Evolutionary conservation across 1,140 invertebrate genomes (phyloP), one percentile per base, ranked within the genome.

Genomic region (Megalonaias nervosa): DNA sequence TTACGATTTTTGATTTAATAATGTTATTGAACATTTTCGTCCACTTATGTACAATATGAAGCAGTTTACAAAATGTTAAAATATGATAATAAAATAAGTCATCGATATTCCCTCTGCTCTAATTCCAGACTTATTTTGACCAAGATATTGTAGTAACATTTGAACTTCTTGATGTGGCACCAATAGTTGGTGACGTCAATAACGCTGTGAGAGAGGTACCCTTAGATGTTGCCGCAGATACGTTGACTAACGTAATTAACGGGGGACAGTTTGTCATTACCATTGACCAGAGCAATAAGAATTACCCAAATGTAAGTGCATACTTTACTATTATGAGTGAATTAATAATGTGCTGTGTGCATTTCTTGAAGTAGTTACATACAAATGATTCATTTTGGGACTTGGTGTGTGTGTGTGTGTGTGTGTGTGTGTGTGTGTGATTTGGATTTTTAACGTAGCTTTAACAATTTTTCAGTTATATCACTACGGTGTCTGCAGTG

Each of bases 151-250:
- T 84, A 11, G 80, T 85, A 16, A 73, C 74, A 6, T 87, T 87
- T 74, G 81, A 82, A 64, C 57, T 87, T 4, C 75, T 87, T 17
- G 85, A 87, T 60, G 81, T 79, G 1, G 81, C 83, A 3, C 84
- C 84, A 68, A 68, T 81, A 12, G 16, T 61, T 0, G 83, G 84
- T 2, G 78, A 87, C 70, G 80, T 84, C 4, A 61, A 65, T 15
- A 84, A 81, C 48, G 19, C 57, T 0, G 75, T 71, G 21, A 55
- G 38, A 6, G 80, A 85, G 58, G 77, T 79, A 0, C 62, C 77
- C 6, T 26, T 85, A 57, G 61, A 56, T 19, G 74, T 71, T 16
- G 86, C 86, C 5, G 82, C 81, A 13, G 77, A 77, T 60, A 73
- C 61, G 0, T n/a, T 87, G 19, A 67, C 73, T 2, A 74, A 65